Percentiles rank a stretch among this genome's conserved stretches.
phyloP scores from a whole-genome alignment of 2,888 invertebrate species.

The Chironomus tentans region DNA sequence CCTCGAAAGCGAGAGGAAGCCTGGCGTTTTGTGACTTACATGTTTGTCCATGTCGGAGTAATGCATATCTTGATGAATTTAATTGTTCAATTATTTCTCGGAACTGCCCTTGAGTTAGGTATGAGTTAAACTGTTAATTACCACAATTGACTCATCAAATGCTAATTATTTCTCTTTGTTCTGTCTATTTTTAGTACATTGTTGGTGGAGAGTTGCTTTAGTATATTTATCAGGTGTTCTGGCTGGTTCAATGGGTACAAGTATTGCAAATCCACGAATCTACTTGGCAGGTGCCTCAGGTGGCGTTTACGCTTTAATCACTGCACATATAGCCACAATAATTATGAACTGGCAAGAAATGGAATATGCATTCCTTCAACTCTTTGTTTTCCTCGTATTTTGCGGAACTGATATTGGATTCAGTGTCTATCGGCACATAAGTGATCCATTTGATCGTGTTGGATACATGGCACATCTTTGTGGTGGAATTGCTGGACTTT shows the following conservation, averaged over 20 bases:
- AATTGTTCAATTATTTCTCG: constrained; percentile 83
- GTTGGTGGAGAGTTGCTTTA: constrained; percentile 78
- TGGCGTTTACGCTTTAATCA: constrained; percentile 88
- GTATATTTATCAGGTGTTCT: constrained; percentile 78
- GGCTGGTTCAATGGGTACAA: constrained; percentile 76
- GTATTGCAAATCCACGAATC: constrained; percentile 67
- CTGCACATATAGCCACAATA: constrained; percentile 50
- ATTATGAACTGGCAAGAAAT: constrained; percentile 93
- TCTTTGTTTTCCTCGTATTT: constrained; percentile 71
- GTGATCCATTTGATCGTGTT: constrained; percentile 62
- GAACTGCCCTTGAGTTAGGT: constrained; percentile 91
- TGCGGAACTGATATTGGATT: constrained; percentile 78
- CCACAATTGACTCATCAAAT: not conserved
- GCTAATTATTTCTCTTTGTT: no score
- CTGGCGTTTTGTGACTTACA: constrained; percentile 91
- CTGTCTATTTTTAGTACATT: not conserved
- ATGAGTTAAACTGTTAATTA: constrained; percentile 38
- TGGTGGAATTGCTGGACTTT: constrained; percentile 63
- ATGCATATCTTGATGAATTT: constrained; percentile 21
- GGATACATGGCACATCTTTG: constrained; percentile 84
- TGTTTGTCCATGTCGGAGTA: constrained; percentile 88
- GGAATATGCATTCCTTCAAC: constrained; percentile 82
- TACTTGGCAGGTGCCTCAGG: constrained; percentile 89
- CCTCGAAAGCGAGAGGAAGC: constrained; percentile 75
- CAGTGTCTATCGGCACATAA: constrained; percentile 79